Evolutionary conservation across 2,797 vertebrate genomes (phyloP), one percentile per base, ranked within the genome.

Genomic region (Anableps anableps): DNA sequence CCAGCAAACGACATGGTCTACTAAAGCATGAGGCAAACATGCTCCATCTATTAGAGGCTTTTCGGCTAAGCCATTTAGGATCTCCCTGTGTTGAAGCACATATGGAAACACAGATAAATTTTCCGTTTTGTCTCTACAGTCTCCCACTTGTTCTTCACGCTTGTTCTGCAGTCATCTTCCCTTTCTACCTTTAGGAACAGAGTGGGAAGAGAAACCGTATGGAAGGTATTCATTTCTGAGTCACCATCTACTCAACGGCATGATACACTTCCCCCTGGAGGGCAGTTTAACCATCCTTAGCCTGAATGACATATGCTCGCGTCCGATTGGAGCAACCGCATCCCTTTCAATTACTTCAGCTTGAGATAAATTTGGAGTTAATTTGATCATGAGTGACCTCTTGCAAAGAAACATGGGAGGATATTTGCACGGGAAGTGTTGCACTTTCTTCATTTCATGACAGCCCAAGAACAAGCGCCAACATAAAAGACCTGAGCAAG

Each of bases 281-380:
- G 81, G 83, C 82, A 78, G 36, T 76, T 87, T 92, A 94, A 94
- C 89, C 92, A 94, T 94, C 90, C 89, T 86, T 75, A 83, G 88
- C 86, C 72, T 79, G 79, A 90, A 91, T 92, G 92, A 93, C 93
- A 95, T 89, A 88, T 91, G 94, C 91, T 86, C 86, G 85, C 85
- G 87, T 85, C 87, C 88, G 92, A 95, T 94, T 93, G 93, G 80
- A 76, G 86, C 91, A 89, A 91, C 93, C 91, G 86, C 79, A 88
- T 93, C 88, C 82, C 83, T 64, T 23, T 45, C 88, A 91, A 92
- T 95, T 92, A 90, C 88, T 88, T 91, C 80, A 77, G 88, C 88
- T 70, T 79, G 29, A 73, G 47, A 78, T 55, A 73, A 38, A 58
- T 36, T 75, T 43, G 53, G 41, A 43, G 36, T 75, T 60, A 60